Evolutionary conservation across 2,797 vertebrate genomes (phyloP).

Genomic region (Dryobates pubescens): DNA sequence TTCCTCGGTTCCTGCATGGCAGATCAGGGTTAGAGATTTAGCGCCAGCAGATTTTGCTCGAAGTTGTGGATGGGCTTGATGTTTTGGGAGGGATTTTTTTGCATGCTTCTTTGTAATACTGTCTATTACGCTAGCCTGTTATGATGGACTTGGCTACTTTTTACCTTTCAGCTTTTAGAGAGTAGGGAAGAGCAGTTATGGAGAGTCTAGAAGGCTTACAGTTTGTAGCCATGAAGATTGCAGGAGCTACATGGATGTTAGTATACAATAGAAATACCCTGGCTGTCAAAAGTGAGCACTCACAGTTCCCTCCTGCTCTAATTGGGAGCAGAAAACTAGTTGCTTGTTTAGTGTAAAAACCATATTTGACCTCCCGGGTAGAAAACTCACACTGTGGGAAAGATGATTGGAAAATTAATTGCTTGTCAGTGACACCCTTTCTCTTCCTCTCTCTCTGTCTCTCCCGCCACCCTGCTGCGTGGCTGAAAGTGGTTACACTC

Average conservation of each 20-base stretch:
- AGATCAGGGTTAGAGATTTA: not conserved
- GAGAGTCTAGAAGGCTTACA: not conserved
- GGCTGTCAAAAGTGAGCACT: not conserved
- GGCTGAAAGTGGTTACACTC: not conserved
- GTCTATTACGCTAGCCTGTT: not conserved
- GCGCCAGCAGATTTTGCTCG: not conserved
- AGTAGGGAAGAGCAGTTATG: not conserved
- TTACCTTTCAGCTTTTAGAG: not conserved
- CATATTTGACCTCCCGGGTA: slow-evolving; percentile 9
- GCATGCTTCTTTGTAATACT: not conserved
- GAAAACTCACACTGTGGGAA: slow-evolving; percentile 6
- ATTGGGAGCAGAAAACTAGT: not conserved
- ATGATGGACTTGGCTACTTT: not conserved
- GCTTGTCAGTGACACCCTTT: not conserved
- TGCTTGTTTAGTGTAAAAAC: slow-evolving; percentile 1
- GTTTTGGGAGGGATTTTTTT: not conserved
- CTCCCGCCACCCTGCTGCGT: not conserved
- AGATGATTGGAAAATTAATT: slow-evolving; percentile 1
- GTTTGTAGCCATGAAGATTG: not conserved
- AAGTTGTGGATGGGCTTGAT: not conserved
- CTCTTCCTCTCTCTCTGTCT: not conserved
- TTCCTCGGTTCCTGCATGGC: not conserved
- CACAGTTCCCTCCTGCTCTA: not conserved
- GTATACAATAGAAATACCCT: not conserved
- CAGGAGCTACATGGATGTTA: not conserved